These are phyloP conservation scores for Lichenostomus cassidix DNA, from an alignment of 2,113 vertebrate genomes.

Conservation along the genomic window DNA sequence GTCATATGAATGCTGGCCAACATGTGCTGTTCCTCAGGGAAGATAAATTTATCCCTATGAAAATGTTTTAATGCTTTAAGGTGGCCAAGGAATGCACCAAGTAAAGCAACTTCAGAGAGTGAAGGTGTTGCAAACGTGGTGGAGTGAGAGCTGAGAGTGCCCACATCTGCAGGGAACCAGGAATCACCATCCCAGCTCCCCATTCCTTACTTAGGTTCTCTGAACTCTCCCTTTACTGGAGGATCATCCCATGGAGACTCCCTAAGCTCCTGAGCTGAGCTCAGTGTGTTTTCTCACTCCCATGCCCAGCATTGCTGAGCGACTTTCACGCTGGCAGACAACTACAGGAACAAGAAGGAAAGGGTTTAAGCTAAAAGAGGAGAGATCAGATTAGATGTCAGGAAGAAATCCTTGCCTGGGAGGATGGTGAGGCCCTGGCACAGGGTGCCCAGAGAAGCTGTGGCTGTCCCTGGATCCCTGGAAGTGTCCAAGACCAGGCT, in stretches of 20 bases:
- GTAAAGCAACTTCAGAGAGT: background rate
- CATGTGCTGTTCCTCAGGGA: background rate
- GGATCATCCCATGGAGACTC: background rate
- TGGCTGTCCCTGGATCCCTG: background rate
- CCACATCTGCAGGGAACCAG: background rate
- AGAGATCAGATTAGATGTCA: background rate
- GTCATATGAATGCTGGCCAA: background rate
- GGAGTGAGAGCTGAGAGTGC: background rate
- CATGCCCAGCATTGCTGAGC: background rate
- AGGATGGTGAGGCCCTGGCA: background rate
- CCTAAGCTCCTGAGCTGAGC: background rate
- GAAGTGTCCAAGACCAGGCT: background rate
- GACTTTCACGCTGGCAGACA: background rate
- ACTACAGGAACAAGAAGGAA: background rate
- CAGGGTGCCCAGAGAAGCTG: background rate
- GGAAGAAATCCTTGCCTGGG: background rate
- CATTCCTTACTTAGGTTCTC: background rate
- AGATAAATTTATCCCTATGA: background rate
- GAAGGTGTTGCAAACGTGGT: background rate
- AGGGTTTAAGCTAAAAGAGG: background rate
- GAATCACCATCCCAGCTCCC: background rate
- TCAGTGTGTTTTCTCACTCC: background rate
- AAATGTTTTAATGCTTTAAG: background rate
- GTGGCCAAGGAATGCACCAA: rapidly evolving
- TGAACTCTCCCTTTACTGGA: background rate